These are phyloP conservation scores for Natrix natrix DNA, from an alignment of 2,797 vertebrate genomes.

Conservation along the genomic window DNA sequence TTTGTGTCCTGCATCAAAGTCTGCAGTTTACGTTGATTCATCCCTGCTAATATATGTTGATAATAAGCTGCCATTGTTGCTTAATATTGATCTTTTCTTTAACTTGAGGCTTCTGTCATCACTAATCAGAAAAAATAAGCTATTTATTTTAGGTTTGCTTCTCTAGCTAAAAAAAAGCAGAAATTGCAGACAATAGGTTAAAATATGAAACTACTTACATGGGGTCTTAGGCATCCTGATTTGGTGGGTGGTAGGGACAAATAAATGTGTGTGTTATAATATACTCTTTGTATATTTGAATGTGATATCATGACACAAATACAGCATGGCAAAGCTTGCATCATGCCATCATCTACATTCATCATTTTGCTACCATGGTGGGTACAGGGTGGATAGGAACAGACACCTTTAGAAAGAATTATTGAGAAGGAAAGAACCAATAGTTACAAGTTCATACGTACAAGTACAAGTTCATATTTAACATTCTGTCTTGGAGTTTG, in stretches of 20 bases:
- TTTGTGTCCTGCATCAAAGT: not conserved
- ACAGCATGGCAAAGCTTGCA: not conserved
- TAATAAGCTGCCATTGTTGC: not conserved
- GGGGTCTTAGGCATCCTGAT: not conserved
- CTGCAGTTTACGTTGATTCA: not conserved
- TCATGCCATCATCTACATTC: not conserved
- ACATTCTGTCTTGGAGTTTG: not conserved
- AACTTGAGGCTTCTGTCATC: not conserved
- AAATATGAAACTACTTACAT: not conserved
- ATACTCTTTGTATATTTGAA: not conserved
- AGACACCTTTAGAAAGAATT: not conserved
- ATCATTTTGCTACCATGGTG: not conserved
- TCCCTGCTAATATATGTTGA: not conserved
- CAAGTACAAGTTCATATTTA: not conserved
- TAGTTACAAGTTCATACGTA: not conserved
- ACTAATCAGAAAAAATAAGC: not conserved
- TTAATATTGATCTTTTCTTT: not conserved
- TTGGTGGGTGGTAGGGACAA: not conserved
- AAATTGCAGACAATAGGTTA: not conserved
- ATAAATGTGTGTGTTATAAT: not conserved
- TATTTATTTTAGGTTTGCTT: not conserved
- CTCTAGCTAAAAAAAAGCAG: not conserved
- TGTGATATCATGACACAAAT: not conserved
- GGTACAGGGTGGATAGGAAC: not conserved
- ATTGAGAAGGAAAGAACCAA: not conserved